Base-by-base conservation (phyloP, 2,888 invertebrate genomes). In the Melanophora roralis region DNA sequence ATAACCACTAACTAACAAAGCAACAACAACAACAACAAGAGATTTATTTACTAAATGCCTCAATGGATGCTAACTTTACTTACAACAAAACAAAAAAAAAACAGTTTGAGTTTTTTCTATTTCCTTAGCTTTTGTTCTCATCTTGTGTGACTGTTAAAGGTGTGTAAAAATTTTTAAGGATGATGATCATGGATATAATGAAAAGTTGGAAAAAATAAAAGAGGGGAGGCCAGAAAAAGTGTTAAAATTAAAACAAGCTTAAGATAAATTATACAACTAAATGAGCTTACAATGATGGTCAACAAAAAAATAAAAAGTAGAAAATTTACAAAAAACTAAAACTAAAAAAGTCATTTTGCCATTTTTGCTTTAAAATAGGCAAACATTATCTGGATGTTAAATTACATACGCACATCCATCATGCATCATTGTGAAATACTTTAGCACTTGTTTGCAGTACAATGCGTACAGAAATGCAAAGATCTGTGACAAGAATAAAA, bases 241-340 rank as follows among this genome's bases (percentile, higher is more conserved):
- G 84, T 83, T 83, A 84, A 84, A 84, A 84, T 74, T 82, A 83
- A 84, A 84, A 84, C 82, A 84, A 84, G 84, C 84, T 78, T 78
- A 84, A 84, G 83, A 84, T 84, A 84, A 84, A 84, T 84, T 84
- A 84, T 82, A 83, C 83, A 83, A 83, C 83, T 82, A 82, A 83
- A 82, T 83, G 83, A 82, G 81, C 83, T 83, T 82, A 81, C 79
- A 75, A 51, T 59, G 65, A 60, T 78, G 74, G 77, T 38, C 62
- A 55, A 68, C 57, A 76, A 60, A 65, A 8, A 53, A 62, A 45
- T 16, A 21, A 49, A 36, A 16, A 23, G 1, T 40, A 21, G 12
- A 27, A 45, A 47, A 55, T 2, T 12, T 14, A 68, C 43, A 62
- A 69, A 64, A 65, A 21, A 2, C 14, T 2, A 45, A 36, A 34